Percentiles rank a stretch among this genome's conserved stretches.
Conservation (phyloP, 1,140 invertebrate genomes). For the Harlomillsia oculata region DNA sequence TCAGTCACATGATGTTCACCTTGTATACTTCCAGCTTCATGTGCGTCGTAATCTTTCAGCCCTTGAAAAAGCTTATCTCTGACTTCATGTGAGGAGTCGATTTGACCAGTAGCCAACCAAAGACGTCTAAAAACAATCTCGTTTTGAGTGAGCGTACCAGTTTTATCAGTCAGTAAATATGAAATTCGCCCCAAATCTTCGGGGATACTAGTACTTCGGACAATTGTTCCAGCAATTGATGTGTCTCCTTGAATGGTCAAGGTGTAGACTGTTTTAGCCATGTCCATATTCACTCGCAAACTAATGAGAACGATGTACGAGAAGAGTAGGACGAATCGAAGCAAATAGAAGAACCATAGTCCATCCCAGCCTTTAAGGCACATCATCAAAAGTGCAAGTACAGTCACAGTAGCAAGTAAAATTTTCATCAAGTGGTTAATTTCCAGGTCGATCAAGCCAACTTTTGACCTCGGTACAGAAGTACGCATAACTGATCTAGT, state of each 20-base stretch:
- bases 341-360: conserved; percentile 93
- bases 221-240: conserved; percentile 87
- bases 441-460: conserved; percentile 88
- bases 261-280: conserved; percentile 96
- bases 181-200: conserved; percentile 95
- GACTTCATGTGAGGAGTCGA: conserved; percentile 18
- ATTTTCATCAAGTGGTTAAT: conserved; percentile 92
- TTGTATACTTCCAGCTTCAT: background rate
- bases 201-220: conserved; percentile 95
- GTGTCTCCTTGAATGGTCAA: conserved; percentile 92
- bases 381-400: conserved; percentile 89
- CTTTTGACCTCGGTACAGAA: conserved; percentile 62
- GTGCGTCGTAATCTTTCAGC: background rate
- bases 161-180: conserved; percentile 94
- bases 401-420: conserved; percentile 82
- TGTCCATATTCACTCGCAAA: conserved; percentile 94
- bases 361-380: conserved; percentile 87
- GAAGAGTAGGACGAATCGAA: conserved; percentile 92
- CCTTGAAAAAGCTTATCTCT: conserved; percentile 23
- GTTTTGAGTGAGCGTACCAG: conserved; percentile 96
- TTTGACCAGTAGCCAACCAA: conserved; percentile 63
- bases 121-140: conserved; percentile 96
- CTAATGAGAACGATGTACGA: conserved; percentile 98
- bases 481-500: conserved; percentile 98
- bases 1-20: conserved; percentile 40